These are phyloP conservation scores for Drosophila kikkawai DNA, from an alignment of 1,140 invertebrate species.

Conservation along the genomic window DNA sequence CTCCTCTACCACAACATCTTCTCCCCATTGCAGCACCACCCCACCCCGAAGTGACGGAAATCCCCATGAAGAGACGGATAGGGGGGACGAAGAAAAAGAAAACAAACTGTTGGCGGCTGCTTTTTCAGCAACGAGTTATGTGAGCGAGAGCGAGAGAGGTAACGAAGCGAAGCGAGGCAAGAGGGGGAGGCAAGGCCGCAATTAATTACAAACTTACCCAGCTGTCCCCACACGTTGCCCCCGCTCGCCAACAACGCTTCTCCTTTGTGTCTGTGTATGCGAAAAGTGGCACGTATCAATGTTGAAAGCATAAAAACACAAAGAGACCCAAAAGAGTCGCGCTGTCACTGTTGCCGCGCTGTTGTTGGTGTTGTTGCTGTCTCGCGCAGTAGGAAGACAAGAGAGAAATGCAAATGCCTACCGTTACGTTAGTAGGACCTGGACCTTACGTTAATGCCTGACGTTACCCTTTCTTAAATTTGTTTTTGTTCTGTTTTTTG, in stretches of 20 bases:
- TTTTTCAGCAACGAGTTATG: conserved; percentile 21
- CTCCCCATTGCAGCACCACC: conserved; percentile 5
- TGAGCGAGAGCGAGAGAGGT: neutral
- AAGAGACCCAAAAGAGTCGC: conserved; percentile 31
- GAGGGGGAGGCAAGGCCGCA: conserved; percentile 71
- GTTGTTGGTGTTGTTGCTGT: conserved; percentile 4
- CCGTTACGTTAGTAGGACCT: conserved; percentile 18
- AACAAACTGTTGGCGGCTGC: conserved; percentile 50
- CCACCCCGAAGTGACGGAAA: conserved; percentile 26
- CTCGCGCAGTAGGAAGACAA: conserved; percentile 14
- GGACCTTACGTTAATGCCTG: conserved; percentile 9
- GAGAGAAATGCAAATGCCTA: conserved; percentile 34
- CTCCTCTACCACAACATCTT: conserved; percentile 9
- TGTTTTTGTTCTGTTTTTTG: neutral
- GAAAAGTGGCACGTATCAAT: conserved; percentile 79
- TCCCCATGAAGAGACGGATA: conserved; percentile 31
- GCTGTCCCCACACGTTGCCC: conserved; percentile 56
- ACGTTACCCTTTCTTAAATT: neutral
- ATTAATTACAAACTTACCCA: conserved; percentile 82
- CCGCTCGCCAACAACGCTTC: neutral
- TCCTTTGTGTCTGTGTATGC: conserved; percentile 40
- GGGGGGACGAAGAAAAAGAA: conserved; percentile 39
- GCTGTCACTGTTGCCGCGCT: conserved; percentile 5
- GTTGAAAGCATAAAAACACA: conserved; percentile 75
- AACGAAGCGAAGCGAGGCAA: conserved; percentile 14